These are phyloP conservation scores for Entomobrya multifasciata DNA, from an alignment of 2,888 invertebrate species.

Conservation along the genomic window DNA sequence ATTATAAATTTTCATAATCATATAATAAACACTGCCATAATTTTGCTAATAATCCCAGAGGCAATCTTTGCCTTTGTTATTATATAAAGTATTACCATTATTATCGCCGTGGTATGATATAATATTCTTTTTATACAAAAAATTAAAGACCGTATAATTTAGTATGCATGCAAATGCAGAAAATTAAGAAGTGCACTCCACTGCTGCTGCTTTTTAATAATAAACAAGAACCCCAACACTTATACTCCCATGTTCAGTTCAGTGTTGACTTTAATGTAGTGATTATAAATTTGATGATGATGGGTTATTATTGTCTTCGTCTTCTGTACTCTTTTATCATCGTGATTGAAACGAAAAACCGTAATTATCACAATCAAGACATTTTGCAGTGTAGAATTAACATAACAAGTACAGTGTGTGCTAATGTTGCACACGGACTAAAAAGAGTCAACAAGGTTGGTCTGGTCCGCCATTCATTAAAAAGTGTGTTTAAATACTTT, in stretches of 20 bases:
- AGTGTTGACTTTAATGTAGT: slow-evolving; percentile 1
- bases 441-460: slow-evolving; percentile 23
- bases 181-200: neutral
- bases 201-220: no score
- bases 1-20: slow-evolving; percentile 61
- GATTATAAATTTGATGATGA: slow-evolving; percentile 39
- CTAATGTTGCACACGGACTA: neutral
- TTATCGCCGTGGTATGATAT: neutral
- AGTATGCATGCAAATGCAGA: slow-evolving; percentile 11
- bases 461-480: neutral
- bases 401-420: neutral
- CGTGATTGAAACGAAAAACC: slow-evolving; percentile 48
- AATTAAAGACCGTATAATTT: slow-evolving; percentile 5
- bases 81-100: neutral
- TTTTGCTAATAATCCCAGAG: slow-evolving; percentile 56
- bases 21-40: slow-evolving; percentile 58
- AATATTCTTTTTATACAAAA: neutral
- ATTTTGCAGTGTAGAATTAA: neutral
- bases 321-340: slow-evolving; percentile 36
- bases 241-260: neutral
- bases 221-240: no score
- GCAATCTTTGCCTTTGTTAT: slow-evolving; percentile 39
- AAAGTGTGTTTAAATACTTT: neutral
- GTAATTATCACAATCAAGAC: slow-evolving; percentile 55
- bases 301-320: slow-evolving; percentile 38